Base-by-base conservation (phyloP, 1,140 invertebrate genomes). In the Acromyrmex heyeri region DNA sequence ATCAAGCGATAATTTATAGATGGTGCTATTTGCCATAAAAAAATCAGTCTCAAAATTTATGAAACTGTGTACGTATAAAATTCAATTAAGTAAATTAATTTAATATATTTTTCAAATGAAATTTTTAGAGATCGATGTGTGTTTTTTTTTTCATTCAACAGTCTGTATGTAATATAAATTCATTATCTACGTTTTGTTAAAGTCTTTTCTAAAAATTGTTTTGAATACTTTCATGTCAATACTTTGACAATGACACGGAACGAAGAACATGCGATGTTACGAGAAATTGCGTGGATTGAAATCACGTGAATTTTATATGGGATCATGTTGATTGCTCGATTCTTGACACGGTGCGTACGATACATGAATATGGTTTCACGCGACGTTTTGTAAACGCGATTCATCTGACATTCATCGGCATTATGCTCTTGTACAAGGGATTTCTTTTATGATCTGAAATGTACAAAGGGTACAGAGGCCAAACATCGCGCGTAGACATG, bases 301-400 rank as follows among this genome's bases (percentile, higher is more conserved):
- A 78, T 69, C 62, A 48, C 48, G 3, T 21, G 16, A 70, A n/a
- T 55, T 65, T 24, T 14, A 14, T 79, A 10, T 24, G 14, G 18
- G 6, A 2, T 48, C 67, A 10, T 34, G 50, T 75, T 90, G 89
- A 90, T 90, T 90, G 79, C 73, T 78, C 76, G 85, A 82, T 86
- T 72, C 78, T 82, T 18, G 77, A 44, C 55, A 72, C 48, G 62
- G 44, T 69, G 79, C 61, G 85, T 55, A 79, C 67, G 72, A 57
- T 64, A 77, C 57, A 24, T 38, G 75, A n/a, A 48, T n/a, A 53
- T 65, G 85, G 76, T 82, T 76, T 70, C 88, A 65, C 79, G 57
- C 85, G 65, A 78, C 59, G 87, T 90, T 64, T 87, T 77, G 77
- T 90, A 61, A 85, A 89, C 53, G 50, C 38, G 65, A 61, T 77